Evolutionary conservation across 2,797 vertebrate genomes (phyloP).

Genomic region (Tokudaia tokunoshimensis): DNA sequence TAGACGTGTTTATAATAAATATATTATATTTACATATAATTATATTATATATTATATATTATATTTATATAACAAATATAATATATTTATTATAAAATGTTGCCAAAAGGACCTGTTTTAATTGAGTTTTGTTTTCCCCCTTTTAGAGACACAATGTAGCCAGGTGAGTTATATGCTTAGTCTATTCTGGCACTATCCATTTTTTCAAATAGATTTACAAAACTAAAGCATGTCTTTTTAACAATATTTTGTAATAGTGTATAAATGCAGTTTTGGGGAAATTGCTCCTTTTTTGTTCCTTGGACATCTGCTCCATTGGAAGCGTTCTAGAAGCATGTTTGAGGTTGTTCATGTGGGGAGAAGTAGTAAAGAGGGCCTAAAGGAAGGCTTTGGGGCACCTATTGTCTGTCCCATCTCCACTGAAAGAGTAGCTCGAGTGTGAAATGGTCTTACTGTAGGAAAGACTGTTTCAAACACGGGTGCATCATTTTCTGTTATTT

Average conservation of each 20-base stretch:
- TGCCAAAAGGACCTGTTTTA: neutral
- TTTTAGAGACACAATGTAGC: neutral
- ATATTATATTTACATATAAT: neutral
- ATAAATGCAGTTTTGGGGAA: conserved; percentile 6
- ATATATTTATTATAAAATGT: neutral
- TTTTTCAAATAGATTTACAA: neutral
- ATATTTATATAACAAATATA: neutral
- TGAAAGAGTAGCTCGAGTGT: neutral
- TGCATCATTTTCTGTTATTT: conserved; percentile 25
- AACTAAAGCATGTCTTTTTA: conserved; percentile 12
- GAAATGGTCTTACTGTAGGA: neutral
- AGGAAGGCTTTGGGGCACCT: neutral
- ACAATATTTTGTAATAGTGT: neutral
- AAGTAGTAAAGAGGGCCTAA: neutral
- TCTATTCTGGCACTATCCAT: neutral
- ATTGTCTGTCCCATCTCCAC: neutral
- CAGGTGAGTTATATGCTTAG: neutral
- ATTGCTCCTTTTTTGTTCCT: conserved; percentile 29
- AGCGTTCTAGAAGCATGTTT: conserved; percentile 54
- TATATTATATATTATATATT: neutral
- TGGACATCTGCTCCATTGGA: conserved; percentile 26
- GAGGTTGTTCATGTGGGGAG: neutral
- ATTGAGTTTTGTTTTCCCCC: neutral
- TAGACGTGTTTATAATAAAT: neutral
- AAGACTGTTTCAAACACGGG: conserved; percentile 27